phyloP scores from a whole-genome alignment of 2,113 vertebrate species.

The Etia nguti region DNA sequence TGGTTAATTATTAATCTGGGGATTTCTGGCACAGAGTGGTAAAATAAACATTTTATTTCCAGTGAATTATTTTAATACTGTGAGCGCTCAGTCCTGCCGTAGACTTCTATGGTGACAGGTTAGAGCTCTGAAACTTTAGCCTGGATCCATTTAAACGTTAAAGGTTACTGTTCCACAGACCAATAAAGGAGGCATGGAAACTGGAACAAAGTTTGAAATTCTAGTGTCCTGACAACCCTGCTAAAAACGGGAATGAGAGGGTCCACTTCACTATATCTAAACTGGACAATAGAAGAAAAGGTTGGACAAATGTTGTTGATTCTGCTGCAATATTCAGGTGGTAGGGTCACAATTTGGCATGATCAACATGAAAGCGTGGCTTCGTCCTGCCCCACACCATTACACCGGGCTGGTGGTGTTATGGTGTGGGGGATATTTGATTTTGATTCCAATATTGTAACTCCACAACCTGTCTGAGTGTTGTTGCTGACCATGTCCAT shows the following conservation, averaged over 20 bases:
- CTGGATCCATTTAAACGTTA: not conserved
- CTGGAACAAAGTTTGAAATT: accelerated
- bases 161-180: not conserved
- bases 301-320: too few species aligned
- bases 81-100: not conserved
- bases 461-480: too few species aligned
- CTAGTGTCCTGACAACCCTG: not conserved
- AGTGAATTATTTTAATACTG: not conserved
- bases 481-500: too few species aligned
- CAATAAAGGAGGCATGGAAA: not conserved
- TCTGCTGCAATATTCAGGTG: too few species aligned
- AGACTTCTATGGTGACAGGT: accelerated
- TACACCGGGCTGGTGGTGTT: too few species aligned
- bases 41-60: not conserved
- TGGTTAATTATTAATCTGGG: not conserved
- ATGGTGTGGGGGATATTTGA: too few species aligned
- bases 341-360: too few species aligned
- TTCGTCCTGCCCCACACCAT: too few species aligned
- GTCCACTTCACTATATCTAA: not conserved
- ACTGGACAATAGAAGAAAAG: too few species aligned
- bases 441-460: too few species aligned
- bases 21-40: not conserved
- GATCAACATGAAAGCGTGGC: too few species aligned
- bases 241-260: not conserved
- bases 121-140: not conserved